Conservation (phyloP, 2,797 vertebrate genomes). For the Phyllotis vaccarum region DNA sequence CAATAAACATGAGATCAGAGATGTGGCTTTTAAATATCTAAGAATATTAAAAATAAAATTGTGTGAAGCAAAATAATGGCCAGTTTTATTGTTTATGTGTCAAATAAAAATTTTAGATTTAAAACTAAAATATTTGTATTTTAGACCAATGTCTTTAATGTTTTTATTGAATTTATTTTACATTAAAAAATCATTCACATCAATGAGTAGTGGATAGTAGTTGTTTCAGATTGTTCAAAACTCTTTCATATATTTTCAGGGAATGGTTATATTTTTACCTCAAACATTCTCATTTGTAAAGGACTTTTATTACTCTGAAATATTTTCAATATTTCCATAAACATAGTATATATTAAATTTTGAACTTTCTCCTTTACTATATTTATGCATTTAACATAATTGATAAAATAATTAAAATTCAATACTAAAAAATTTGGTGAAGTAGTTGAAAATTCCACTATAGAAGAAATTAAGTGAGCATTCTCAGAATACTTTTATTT, state of each 20-base stretch:
- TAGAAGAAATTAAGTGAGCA: neutral
- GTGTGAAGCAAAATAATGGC: conserved; percentile 25
- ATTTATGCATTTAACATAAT: conserved; percentile 45
- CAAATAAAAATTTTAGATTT: conserved; percentile 30
- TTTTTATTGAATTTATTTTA: conserved; percentile 5
- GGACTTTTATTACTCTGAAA: neutral
- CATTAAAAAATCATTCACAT: neutral
- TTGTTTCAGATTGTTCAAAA: neutral
- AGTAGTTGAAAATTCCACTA: neutral
- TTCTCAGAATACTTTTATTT: conserved; percentile 28
- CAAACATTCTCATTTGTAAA: conserved; percentile 31
- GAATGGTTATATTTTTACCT: neutral
- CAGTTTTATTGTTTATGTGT: neutral
- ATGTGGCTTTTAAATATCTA: neutral
- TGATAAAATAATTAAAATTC: neutral
- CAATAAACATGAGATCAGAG: conserved; percentile 12
- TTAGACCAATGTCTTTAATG: neutral
- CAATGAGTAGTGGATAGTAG: neutral
- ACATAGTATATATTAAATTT: conserved; percentile 37
- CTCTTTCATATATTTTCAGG: neutral
- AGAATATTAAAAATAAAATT: neutral
- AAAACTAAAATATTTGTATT: conserved; percentile 23
- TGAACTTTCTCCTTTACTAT: neutral
- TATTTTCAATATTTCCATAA: neutral
- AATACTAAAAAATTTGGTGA: neutral